Evolutionary conservation across 2,797 vertebrate species (phyloP).

Genomic region (Graptemys geographica): DNA sequence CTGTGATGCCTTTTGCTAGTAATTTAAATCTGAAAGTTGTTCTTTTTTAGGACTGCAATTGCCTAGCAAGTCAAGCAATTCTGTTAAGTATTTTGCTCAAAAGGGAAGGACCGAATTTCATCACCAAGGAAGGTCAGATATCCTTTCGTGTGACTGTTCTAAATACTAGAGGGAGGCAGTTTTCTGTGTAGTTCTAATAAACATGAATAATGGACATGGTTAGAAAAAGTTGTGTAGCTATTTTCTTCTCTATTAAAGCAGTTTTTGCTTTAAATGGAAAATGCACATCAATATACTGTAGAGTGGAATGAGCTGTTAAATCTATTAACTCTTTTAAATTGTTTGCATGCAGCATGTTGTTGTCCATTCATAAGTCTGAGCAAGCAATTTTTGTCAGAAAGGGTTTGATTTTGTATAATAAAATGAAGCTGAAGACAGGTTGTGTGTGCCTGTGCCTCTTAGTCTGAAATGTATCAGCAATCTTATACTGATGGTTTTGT

Average conservation of each 20-base stretch:
- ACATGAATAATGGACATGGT: constrained; percentile 21
- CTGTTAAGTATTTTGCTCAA: constrained; percentile 89
- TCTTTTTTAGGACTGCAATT: constrained; percentile 88
- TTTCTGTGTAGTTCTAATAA: neutral
- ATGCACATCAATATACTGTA: neutral
- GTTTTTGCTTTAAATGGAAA: constrained; percentile 55
- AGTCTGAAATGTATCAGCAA: neutral
- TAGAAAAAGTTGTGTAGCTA: constrained; percentile 18
- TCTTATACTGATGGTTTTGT: constrained; percentile 31
- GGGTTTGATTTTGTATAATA: constrained; percentile 13
- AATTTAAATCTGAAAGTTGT: constrained; percentile 11
- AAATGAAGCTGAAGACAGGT: neutral
- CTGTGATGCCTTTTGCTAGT: constrained; percentile 14
- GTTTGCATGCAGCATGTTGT: constrained; percentile 7
- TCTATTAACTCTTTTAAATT: neutral
- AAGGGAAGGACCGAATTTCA: constrained; percentile 92
- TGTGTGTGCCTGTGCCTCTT: neutral
- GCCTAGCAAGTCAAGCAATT: constrained; percentile 92
- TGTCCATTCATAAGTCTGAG: constrained; percentile 36
- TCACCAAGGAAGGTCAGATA: constrained; percentile 90
- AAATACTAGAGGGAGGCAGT: neutral
- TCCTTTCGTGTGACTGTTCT: neutral
- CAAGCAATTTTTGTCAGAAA: neutral
- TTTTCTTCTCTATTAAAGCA: constrained; percentile 55
- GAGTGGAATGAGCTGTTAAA: constrained; percentile 34